Conservation (phyloP, 2,113 vertebrate genomes). For the Bambusicola thoracicus region DNA sequence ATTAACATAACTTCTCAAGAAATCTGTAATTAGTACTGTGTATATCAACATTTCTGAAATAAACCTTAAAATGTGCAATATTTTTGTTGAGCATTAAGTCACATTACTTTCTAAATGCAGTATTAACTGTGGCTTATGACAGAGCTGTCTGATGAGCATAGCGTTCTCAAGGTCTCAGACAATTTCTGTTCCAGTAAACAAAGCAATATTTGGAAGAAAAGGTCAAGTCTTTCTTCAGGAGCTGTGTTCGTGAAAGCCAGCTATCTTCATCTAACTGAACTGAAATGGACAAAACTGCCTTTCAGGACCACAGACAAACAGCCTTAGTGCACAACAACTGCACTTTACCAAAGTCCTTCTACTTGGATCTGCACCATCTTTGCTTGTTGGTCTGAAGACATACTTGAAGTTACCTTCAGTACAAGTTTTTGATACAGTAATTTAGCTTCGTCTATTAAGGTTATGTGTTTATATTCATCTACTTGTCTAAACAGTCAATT, state of each 20-base stretch:
- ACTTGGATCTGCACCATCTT: neutral
- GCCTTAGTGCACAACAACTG: neutral
- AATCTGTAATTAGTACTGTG: slow-evolving; percentile 73
- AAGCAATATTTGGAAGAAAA: neutral
- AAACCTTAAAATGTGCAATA: slow-evolving; percentile 59
- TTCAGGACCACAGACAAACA: neutral
- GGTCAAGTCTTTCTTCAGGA: neutral
- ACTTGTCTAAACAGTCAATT: neutral
- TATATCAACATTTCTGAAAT: slow-evolving; percentile 80
- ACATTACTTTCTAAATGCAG: neutral
- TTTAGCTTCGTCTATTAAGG: neutral
- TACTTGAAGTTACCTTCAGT: neutral
- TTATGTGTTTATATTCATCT: neutral
- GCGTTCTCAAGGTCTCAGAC: neutral
- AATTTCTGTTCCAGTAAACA: neutral
- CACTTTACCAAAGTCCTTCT: neutral
- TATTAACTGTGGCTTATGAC: neutral
- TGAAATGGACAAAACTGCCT: neutral
- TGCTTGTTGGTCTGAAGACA: neutral
- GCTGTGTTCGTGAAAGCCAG: neutral
- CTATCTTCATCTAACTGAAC: neutral
- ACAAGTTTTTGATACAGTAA: neutral
- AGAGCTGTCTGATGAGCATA: neutral
- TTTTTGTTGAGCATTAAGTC: neutral
- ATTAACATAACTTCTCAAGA: slow-evolving; percentile 79